Conservation (phyloP, 2,888 invertebrate species). For the Cerceris rybyensis region DNA sequence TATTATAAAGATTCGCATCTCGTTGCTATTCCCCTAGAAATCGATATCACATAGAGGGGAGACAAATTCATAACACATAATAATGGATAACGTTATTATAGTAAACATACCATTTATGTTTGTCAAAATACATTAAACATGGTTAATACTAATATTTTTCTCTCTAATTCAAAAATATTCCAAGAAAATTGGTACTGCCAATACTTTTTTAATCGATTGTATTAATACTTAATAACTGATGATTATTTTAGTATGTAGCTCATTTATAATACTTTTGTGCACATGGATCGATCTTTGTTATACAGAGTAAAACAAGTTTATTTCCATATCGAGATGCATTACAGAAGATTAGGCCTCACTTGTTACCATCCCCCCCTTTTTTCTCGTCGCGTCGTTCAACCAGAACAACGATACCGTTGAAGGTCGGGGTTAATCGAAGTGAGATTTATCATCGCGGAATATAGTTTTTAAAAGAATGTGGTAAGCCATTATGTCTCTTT, state of each 20-base stretch:
- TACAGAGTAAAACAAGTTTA: conserved; percentile 72
- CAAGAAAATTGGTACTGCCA: too few species aligned
- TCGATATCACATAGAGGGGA: too few species aligned
- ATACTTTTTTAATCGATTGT: too few species aligned
- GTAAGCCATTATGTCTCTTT: neutral
- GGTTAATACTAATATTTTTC: too few species aligned
- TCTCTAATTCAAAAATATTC: too few species aligned
- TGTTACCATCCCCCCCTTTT: conserved; percentile 23
- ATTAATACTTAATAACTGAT: neutral
- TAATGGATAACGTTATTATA: too few species aligned
- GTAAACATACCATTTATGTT: too few species aligned
- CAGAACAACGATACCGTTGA: conserved; percentile 37
- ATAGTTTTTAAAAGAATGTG: conserved; percentile 11
- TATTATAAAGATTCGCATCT: too few species aligned
- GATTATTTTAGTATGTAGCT: conserved; percentile 63
- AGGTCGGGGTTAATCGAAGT: conserved; percentile 52
- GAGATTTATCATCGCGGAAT: conserved; percentile 12
- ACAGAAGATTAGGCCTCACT: conserved; percentile 53
- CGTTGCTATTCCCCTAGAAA: too few species aligned
- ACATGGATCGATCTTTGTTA: conserved; percentile 69
- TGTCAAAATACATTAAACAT: too few species aligned
- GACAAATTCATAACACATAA: too few species aligned
- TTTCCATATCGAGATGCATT: conserved; percentile 70
- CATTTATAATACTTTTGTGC: conserved; percentile 39
- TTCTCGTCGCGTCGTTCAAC: conserved; percentile 8